phyloP scores from a whole-genome alignment of 2,797 vertebrate genomes.

The Urophycis tenuis region DNA sequence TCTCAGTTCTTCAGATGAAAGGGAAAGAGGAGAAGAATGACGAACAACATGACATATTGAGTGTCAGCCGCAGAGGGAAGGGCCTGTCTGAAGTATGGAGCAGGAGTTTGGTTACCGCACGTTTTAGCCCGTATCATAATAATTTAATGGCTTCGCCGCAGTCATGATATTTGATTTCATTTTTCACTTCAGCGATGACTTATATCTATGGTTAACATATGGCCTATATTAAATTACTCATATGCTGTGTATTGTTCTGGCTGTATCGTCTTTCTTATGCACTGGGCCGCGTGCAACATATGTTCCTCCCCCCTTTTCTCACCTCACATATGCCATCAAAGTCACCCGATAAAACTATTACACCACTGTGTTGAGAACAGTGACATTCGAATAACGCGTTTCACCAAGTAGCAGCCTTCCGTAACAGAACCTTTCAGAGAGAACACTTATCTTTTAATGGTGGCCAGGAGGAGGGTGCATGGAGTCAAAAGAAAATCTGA shows the following conservation, averaged over 20 bases:
- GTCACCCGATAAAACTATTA: conserved; percentile 23
- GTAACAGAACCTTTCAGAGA: background rate
- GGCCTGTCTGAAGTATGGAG: conserved; percentile 40
- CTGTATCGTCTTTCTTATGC: conserved; percentile 53
- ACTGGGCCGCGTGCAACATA: conserved; percentile 54
- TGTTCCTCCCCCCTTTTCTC: conserved; percentile 58
- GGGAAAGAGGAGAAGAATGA: conserved; percentile 24
- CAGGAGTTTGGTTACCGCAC: conserved; percentile 48
- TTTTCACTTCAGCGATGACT: conserved; percentile 55
- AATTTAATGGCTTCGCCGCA: conserved; percentile 62
- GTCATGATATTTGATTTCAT: conserved; percentile 69
- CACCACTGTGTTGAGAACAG: background rate
- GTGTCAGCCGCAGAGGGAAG: conserved; percentile 58
- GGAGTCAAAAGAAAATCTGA: background rate
- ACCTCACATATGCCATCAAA: conserved; percentile 56
- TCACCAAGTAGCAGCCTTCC: background rate
- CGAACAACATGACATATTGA: conserved; percentile 46
- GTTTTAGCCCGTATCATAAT: conserved; percentile 49
- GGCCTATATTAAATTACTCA: conserved; percentile 72
- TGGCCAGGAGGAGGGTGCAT: background rate
- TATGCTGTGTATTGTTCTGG: conserved; percentile 69
- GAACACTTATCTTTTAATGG: background rate
- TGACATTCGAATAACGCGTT: background rate
- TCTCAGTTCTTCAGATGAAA: conserved; percentile 56
- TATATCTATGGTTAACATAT: conserved; percentile 71